A percentile compares a stretch with the other conserved stretches of the same genome.
Conservation (phyloP, 2,888 invertebrate species). For the Plagodis dolabraria region DNA sequence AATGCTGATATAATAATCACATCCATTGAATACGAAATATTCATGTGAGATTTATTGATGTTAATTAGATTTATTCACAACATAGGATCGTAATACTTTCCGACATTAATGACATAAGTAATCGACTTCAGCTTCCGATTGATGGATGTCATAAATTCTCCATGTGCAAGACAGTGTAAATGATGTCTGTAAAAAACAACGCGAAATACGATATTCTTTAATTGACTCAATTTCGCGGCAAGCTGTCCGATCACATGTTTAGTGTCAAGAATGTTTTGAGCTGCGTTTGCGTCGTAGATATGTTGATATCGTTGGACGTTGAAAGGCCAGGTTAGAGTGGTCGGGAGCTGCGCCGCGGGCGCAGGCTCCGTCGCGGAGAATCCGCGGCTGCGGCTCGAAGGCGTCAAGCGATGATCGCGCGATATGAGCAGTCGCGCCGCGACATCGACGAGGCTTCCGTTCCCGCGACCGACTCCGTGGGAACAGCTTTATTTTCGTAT, state of each 20-base stretch:
- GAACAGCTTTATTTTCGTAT: constrained; percentile 83
- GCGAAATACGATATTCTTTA: constrained; percentile 60
- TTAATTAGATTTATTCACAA: constrained; percentile 12
- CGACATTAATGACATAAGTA: constrained; percentile 19
- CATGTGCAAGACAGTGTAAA: constrained; percentile 48
- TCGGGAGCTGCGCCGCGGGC: constrained; percentile 26
- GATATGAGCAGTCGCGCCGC: constrained; percentile 55
- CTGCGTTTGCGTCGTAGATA: constrained; percentile 42
- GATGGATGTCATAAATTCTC: constrained; percentile 51
- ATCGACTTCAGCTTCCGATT: constrained; percentile 43
- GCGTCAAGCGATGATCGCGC: constrained; percentile 52
- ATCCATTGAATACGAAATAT: constrained; percentile 3
- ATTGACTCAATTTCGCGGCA: constrained; percentile 64
- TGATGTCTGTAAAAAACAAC: constrained; percentile 55
- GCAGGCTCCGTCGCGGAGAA: too few species aligned
- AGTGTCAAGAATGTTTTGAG: constrained; percentile 53
- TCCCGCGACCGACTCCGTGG: constrained; percentile 83
- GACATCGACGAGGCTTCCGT: constrained; percentile 78
- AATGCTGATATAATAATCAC: background rate
- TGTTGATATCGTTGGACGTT: constrained; percentile 7
- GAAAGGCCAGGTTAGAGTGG: constrained; percentile 36
- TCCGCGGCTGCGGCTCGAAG: constrained; percentile 23
- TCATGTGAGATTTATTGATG: constrained; percentile 13
- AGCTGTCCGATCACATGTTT: constrained; percentile 57
- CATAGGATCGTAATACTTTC: constrained; percentile 17